Base-by-base conservation (phyloP, 2,888 invertebrate genomes). In the Meloe dianella region DNA sequence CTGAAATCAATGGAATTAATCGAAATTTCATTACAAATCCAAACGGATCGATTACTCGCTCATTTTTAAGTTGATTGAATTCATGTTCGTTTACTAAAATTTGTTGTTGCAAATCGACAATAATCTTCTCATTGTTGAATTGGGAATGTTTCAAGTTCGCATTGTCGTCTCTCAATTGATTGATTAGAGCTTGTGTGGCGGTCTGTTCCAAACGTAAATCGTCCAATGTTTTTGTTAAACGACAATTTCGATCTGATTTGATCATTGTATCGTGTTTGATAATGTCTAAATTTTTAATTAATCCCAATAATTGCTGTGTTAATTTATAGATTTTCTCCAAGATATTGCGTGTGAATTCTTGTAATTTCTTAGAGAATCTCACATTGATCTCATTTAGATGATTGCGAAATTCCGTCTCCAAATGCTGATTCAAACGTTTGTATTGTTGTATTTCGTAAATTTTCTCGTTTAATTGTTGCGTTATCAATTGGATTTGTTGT, bases 151-250 rank as follows among this genome's bases (percentile, higher is more conserved):
- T 71, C 68, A 81, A 71, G 30, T 71, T 71, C 9, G 64, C 69
- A 65, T 80, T 78, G 67, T 83, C 81, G 32, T 73, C 71, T 70
- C 76, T 76, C 22, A 82, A 70, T 24, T 78, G 75, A 17, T 79
- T 72, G 7, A 82, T 77, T 10, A 73, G 60, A 35, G 73, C 73
- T 6, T 71, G 60, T 60, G 77, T 76, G 47, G 76, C 73, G 10
- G 77, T 72, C 41, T 78, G 78, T 68, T 83, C 82, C 8, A 78
- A 30, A 56, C 78, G 73, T 27, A 83, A 68, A 63, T 75, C 75
- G 70, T 82, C 81, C 70, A 83, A 72, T 24, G 75, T 76, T 65
- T 76, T 74, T 6, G 77, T 63, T n/a, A 83, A 68, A 22, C 72
- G 68, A 57, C 74, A 57, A 67, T 70, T 77, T 9, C 76, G 74